These are phyloP conservation scores for Scaeva pyrastri DNA, from an alignment of 2,888 invertebrate species.

Conservation along the genomic window DNA sequence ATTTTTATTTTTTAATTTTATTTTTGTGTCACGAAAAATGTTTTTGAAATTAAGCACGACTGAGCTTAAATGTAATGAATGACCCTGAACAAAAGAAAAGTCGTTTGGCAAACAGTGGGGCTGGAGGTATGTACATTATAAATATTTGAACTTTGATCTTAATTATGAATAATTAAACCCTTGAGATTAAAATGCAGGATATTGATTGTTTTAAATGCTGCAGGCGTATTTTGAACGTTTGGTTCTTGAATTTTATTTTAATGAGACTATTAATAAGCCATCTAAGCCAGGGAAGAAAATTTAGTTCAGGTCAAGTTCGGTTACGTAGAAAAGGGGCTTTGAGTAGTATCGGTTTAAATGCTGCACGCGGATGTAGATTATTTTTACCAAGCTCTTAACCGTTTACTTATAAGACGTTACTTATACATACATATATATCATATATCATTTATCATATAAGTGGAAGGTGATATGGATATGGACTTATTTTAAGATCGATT, in stretches of 20 bases:
- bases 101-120: constrained; percentile 2
- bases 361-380: no score
- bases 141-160: constrained; percentile 34
- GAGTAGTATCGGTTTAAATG: no score
- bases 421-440: no score
- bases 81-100: constrained; percentile 23
- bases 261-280: not conserved
- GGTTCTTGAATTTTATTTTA: not conserved
- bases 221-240: not conserved
- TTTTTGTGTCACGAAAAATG: constrained; percentile 37
- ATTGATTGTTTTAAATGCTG: constrained; percentile 13
- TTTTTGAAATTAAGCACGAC: constrained; percentile 34
- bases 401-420: no score
- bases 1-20: constrained; percentile 4
- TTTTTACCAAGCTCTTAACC: no score
- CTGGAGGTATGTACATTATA: not conserved
- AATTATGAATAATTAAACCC: constrained; percentile 31
- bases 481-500: no score
- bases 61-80: constrained; percentile 27
- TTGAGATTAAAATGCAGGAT: constrained; percentile 7
- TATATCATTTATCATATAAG: no score
- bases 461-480: no score
- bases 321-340: no score
- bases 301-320: not conserved
- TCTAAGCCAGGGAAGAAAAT: not conserved